phyloP scores from a whole-genome alignment of 2,888 invertebrate genomes.

The Silvanus unidentatus region DNA sequence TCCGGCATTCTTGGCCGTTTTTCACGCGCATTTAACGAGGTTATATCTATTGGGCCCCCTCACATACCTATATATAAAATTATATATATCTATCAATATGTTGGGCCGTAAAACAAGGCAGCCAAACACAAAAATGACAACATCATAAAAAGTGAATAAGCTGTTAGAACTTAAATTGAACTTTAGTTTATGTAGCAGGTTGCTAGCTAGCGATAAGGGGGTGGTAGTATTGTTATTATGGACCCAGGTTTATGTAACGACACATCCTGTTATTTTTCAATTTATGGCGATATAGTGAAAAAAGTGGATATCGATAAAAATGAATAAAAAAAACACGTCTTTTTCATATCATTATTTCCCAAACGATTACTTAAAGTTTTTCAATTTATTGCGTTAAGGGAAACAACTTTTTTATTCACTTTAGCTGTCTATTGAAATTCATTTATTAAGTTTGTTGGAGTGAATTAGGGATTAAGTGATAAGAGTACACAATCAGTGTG shows the following conservation, averaged over 20 bases:
- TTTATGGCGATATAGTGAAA: conserved; percentile 27
- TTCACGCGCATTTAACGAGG: too few relatives aligned
- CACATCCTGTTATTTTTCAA: conserved; percentile 35
- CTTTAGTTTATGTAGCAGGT: conserved; percentile 23
- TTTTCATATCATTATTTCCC: conserved; percentile 1
- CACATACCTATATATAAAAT: neutral
- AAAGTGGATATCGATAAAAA: neutral
- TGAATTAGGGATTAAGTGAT: too few relatives aligned
- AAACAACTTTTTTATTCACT: too few relatives aligned
- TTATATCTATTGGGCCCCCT: too few relatives aligned
- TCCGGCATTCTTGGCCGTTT: too few relatives aligned
- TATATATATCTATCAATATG: conserved; percentile 3
- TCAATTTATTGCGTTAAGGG: neutral
- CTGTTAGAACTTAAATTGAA: conserved; percentile 25
- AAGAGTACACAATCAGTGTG: too few relatives aligned
- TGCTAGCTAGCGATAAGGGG: conserved; percentile 30
- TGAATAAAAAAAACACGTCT: neutral
- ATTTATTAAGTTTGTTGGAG: too few relatives aligned
- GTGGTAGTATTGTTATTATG: conserved; percentile 25
- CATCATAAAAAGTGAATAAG: conserved; percentile 28
- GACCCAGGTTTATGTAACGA: conserved; percentile 27
- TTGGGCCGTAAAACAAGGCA: neutral
- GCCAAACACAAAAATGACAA: conserved; percentile 13
- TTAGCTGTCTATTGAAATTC: too few relatives aligned
- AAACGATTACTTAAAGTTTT: conserved; percentile 5